phyloP scores from a whole-genome alignment of 2,113 vertebrate genomes.

The Malurus melanocephalus region DNA sequence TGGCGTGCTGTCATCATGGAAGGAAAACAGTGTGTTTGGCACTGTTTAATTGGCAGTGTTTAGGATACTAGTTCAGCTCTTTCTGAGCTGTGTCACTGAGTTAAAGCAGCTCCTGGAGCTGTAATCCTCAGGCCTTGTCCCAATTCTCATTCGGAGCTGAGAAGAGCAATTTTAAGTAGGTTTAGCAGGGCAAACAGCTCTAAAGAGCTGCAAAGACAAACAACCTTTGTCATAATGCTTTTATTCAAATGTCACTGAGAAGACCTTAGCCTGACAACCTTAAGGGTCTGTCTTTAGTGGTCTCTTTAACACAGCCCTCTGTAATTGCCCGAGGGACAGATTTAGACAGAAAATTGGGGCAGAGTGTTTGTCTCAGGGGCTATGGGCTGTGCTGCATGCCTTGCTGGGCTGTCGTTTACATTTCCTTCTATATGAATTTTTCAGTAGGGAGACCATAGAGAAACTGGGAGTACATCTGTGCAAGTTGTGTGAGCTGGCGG shows the following conservation, averaged over 20 bases:
- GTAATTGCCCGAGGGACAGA: not conserved
- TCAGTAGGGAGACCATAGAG: not conserved
- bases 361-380: not conserved
- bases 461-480: not conserved
- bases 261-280: not conserved
- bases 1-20: not conserved
- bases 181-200: not conserved
- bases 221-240: not conserved
- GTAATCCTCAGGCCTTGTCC: not conserved
- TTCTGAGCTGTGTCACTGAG: fast-evolving
- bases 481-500: not conserved
- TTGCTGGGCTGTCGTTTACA: not conserved
- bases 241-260: not conserved
- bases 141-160: not conserved
- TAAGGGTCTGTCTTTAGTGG: not conserved
- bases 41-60: not conserved
- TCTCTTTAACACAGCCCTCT: not conserved
- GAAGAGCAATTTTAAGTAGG: not conserved
- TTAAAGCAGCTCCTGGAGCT: not conserved
- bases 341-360: not conserved
- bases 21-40: not conserved
- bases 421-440: not conserved
- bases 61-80: not conserved
- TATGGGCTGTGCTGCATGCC: not conserved
- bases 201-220: not conserved